A percentile compares a stretch with the other conserved stretches of the same genome.
Evolutionary conservation across 2,113 vertebrate species (phyloP).

Genomic region (Daubentonia madagascariensis): DNA sequence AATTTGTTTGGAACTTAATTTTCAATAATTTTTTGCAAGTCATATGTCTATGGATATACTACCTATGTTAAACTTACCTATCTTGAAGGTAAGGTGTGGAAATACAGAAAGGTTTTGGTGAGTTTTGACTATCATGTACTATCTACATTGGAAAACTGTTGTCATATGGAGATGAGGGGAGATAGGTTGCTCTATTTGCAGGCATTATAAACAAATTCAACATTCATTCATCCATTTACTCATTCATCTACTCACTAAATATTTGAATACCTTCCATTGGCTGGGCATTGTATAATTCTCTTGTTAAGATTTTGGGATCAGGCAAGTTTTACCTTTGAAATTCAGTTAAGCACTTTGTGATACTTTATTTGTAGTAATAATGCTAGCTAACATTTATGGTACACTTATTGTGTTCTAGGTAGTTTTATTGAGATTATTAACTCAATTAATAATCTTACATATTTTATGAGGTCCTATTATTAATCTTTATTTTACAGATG

Average conservation of each 20-base stretch:
- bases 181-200: background rate
- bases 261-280: background rate
- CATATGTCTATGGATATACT: background rate
- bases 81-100: background rate
- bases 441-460: background rate
- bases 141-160: background rate
- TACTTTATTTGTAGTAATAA: background rate
- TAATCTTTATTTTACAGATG: background rate
- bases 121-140: background rate
- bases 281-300: background rate
- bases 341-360: background rate
- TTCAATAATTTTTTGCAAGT: slow-evolving; percentile 58
- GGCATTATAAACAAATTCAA: background rate
- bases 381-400: background rate
- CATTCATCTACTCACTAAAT: background rate
- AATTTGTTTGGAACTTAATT: slow-evolving; percentile 63
- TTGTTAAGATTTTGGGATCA: background rate
- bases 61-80: background rate
- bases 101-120: background rate
- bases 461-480: background rate
- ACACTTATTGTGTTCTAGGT: background rate
- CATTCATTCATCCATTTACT: background rate
- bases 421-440: background rate
- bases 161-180: background rate
- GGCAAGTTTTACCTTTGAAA: background rate